phyloP scores from a whole-genome alignment of 2,888 invertebrate species.

The Myopa tessellatipennis region DNA sequence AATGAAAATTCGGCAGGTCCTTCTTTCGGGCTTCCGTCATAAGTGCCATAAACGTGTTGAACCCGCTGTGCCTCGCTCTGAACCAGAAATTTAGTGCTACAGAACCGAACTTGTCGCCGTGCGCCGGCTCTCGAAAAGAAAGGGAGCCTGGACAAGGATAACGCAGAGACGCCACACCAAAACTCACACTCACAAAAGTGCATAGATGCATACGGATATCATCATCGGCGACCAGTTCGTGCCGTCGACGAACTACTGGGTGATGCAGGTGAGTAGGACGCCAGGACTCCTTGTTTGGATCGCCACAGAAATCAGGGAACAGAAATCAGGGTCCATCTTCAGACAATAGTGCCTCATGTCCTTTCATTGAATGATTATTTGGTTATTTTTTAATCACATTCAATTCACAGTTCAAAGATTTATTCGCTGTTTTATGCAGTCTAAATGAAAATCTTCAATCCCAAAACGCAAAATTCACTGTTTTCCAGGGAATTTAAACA shows the following conservation, averaged over 20 bases:
- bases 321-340: too few species aligned
- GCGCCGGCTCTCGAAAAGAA: not conserved
- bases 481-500: too few species aligned
- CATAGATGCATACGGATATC: conserved; percentile 69
- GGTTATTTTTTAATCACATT: too few species aligned
- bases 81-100: not conserved
- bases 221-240: conserved; percentile 69
- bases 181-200: not conserved
- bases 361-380: too few species aligned
- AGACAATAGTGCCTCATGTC: too few species aligned
- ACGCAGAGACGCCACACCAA: not conserved
- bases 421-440: too few species aligned
- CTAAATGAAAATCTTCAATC: too few species aligned
- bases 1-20: too few species aligned
- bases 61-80: not conserved
- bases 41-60: conserved; percentile 28
- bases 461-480: too few species aligned
- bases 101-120: not conserved
- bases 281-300: too few species aligned
- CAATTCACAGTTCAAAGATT: too few species aligned
- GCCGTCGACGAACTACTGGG: conserved; percentile 69
- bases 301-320: too few species aligned
- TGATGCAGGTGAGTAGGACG: conserved; percentile 66
- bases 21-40: not conserved
- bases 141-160: not conserved